These are phyloP conservation scores for Ichneumoninae sp. DNA, from an alignment of 2,888 invertebrate species.

Conservation along the genomic window DNA sequence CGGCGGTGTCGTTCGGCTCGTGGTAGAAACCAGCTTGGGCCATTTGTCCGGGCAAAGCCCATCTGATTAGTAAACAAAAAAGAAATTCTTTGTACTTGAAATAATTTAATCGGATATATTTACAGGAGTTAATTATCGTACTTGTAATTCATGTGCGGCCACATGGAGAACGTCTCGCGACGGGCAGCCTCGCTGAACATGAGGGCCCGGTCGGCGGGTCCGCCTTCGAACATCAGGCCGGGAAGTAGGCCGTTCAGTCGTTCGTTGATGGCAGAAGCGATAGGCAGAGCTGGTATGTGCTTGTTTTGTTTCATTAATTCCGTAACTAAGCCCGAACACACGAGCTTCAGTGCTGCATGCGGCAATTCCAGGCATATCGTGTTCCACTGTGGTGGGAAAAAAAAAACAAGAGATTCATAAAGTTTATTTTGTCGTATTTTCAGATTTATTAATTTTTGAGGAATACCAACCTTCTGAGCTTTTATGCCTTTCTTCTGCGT, in stretches of 20 bases:
- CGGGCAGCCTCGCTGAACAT: slow-evolving; percentile 98
- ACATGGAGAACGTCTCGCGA: slow-evolving; percentile 95
- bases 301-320: slow-evolving; percentile 93
- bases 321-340: slow-evolving; percentile 91
- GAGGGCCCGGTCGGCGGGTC: slow-evolving; percentile 85
- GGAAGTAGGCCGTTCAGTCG: slow-evolving; percentile 92
- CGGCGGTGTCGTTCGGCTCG: slow-evolving; percentile 94
- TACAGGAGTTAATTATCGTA: slow-evolving; percentile 80
- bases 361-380: slow-evolving; percentile 93
- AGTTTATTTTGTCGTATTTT: slow-evolving; percentile 7
- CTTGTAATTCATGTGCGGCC: slow-evolving; percentile 99
- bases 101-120: background rate
- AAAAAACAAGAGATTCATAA: slow-evolving; percentile 39
- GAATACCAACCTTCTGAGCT: slow-evolving; percentile 91
- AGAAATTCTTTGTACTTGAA: slow-evolving; percentile 25
- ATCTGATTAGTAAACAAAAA: slow-evolving; percentile 85
- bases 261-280: slow-evolving; percentile 95
- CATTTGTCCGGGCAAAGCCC: slow-evolving; percentile 98
- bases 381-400: slow-evolving; percentile 90
- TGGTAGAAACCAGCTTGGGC: slow-evolving; percentile 99
- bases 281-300: slow-evolving; percentile 93
- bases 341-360: slow-evolving; percentile 91
- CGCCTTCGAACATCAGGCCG: slow-evolving; percentile 84
- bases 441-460: background rate
- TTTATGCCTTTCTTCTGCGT: slow-evolving; percentile 94